These are phyloP conservation scores for Heliconius ismenius DNA, from an alignment of 2,888 invertebrate species.

Conservation along the genomic window DNA sequence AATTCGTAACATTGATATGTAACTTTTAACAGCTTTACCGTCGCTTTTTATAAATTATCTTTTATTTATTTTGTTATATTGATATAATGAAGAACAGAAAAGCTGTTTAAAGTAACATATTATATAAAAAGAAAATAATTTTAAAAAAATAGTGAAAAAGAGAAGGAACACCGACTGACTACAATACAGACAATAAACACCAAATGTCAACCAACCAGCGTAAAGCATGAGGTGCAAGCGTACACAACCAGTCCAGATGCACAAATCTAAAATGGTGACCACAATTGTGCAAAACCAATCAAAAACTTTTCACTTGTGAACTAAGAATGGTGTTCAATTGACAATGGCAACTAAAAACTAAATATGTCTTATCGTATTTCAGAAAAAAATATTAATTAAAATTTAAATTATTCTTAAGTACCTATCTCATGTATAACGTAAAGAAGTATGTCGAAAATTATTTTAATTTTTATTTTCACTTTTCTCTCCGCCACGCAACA, in stretches of 20 bases:
- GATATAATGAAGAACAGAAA: background rate
- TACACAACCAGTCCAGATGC: slow-evolving; percentile 62
- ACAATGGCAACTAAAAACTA: slow-evolving; percentile 5
- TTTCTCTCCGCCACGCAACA: too few species aligned
- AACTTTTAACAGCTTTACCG: slow-evolving; percentile 36
- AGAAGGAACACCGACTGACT: slow-evolving; percentile 82
- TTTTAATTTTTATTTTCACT: too few species aligned
- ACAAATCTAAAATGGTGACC: slow-evolving; percentile 52
- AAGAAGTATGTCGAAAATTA: too few species aligned
- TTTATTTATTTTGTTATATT: too few species aligned
- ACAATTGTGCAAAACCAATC: slow-evolving; percentile 71
- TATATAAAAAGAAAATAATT: background rate
- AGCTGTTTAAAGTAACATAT: background rate
- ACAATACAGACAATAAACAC: slow-evolving; percentile 64
- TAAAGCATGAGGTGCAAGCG: slow-evolving; percentile 79
- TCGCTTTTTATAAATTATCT: background rate
- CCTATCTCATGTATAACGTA: too few species aligned
- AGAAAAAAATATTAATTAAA: background rate
- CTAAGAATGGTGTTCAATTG: slow-evolving; percentile 44
- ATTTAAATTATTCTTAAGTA: too few species aligned
- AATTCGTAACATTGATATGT: slow-evolving; percentile 32
- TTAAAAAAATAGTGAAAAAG: slow-evolving; percentile 65
- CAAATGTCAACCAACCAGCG: slow-evolving; percentile 46
- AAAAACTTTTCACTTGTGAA: slow-evolving; percentile 50
- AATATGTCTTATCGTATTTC: background rate